A percentile compares a stretch with the other conserved stretches of the same genome.
phyloP scores from a whole-genome alignment of 2,113 vertebrate genomes.

The Serranochromis macrocephalus region DNA sequence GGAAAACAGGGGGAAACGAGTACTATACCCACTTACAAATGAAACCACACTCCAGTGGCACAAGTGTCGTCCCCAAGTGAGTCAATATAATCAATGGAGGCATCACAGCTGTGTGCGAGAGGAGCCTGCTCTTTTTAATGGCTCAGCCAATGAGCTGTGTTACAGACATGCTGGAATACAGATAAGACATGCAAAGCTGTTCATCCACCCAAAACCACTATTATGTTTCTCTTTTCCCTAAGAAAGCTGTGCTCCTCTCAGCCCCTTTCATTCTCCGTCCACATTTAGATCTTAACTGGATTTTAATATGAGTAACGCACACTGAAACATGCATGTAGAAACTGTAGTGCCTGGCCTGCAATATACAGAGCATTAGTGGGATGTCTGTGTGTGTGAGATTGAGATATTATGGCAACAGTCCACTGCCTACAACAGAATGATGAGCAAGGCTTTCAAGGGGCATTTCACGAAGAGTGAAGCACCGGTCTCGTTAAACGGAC shows the following conservation, averaged over 20 bases:
- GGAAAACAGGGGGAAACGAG: background rate
- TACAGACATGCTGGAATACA: conserved; percentile 21
- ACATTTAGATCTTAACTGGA: background rate
- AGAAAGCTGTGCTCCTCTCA: background rate
- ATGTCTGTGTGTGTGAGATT: background rate
- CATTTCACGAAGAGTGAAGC: conserved; percentile 4
- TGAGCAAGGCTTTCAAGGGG: background rate
- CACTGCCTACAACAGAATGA: background rate
- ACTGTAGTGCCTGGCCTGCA: background rate
- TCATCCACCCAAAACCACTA: background rate
- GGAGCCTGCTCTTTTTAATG: conserved; percentile 23
- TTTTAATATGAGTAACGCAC: background rate
- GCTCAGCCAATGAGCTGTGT: conserved; percentile 30
- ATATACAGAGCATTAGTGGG: background rate
- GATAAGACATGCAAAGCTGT: conserved; percentile 16
- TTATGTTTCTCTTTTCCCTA: background rate
- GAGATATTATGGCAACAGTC: background rate
- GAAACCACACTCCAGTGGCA: conserved; percentile 2
- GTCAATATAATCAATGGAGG: conserved; percentile 34
- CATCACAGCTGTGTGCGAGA: conserved; percentile 8
- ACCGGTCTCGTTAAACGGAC: background rate
- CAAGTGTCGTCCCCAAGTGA: conserved; percentile 15
- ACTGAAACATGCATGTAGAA: background rate
- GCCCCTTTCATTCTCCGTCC: background rate
- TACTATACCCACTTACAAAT: background rate